These are phyloP conservation scores for Calephelis nemesis DNA, from an alignment of 1,140 invertebrate genomes.

Conservation along the genomic window DNA sequence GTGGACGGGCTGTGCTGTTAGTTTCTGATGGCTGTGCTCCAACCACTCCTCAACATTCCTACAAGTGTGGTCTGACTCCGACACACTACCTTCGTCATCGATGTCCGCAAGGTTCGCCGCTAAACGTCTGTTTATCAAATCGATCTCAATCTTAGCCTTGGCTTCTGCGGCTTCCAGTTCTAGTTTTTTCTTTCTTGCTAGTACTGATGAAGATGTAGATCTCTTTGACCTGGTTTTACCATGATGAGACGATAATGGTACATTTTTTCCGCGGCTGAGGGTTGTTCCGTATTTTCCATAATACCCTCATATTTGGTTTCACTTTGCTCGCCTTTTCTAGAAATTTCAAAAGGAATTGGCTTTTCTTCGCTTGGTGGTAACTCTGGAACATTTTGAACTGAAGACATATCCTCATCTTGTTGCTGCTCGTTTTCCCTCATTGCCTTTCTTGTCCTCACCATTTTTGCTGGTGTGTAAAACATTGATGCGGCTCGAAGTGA, in stretches of 20 bases:
- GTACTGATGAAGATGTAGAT: conserved; percentile 14
- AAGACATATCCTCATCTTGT: too few relatives aligned
- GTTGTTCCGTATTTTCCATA: not conserved
- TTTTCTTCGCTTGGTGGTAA: not conserved
- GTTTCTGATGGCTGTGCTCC: too few relatives aligned
- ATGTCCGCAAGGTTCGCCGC: conserved; percentile 14
- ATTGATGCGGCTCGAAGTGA: too few relatives aligned
- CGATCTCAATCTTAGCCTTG: conserved; percentile 16
- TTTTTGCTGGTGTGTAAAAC: too few relatives aligned
- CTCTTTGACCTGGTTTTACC: conserved; percentile 13
- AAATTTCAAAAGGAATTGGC: too few relatives aligned
- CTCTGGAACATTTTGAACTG: not conserved
- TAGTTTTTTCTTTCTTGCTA: not conserved
- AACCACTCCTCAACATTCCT: not conserved
- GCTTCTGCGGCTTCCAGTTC: conserved; percentile 23
- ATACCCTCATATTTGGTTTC: not conserved
- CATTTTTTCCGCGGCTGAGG: not conserved
- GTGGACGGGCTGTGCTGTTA: too few relatives aligned
- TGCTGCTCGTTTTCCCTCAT: too few relatives aligned
- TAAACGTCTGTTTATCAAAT: conserved; percentile 15
- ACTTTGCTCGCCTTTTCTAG: not conserved
- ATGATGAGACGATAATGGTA: not conserved
- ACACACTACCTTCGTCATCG: conserved; percentile 11
- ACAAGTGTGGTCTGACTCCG: not conserved
- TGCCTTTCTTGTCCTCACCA: too few relatives aligned